Percentiles rank a stretch among this genome's conserved stretches.
phyloP scores from a whole-genome alignment of 2,888 invertebrate species.

The Ctenicera cuprea region DNA sequence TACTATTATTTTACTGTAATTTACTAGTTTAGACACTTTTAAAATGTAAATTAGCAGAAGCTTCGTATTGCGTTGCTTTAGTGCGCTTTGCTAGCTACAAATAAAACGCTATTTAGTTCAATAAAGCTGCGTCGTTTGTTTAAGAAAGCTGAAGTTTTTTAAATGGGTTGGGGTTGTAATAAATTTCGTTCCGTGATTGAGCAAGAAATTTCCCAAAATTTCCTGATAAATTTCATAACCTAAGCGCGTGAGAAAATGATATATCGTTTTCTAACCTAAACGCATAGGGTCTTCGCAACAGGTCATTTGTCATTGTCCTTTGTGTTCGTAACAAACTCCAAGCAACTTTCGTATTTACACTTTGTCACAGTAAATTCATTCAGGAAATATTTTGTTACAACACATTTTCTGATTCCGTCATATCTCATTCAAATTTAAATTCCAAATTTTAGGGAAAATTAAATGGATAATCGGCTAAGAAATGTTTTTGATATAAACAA shows the following conservation, averaged over 20 bases:
- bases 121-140: too few species aligned
- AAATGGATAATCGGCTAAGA: too few species aligned
- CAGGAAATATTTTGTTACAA: background rate
- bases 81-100: too few species aligned
- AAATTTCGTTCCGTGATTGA: slow-evolving; percentile 10
- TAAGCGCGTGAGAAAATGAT: slow-evolving; percentile 19
- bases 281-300: slow-evolving; percentile 9
- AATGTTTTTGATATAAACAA: too few species aligned
- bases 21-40: too few species aligned
- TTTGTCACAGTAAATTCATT: slow-evolving; percentile 1
- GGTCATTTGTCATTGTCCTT: slow-evolving; percentile 32
- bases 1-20: too few species aligned
- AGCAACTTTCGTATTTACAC: slow-evolving; percentile 21
- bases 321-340: slow-evolving; percentile 21
- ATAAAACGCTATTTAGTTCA: too few species aligned
- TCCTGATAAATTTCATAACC: slow-evolving; percentile 21
- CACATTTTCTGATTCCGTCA: too few species aligned
- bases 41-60: too few species aligned
- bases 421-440: too few species aligned
- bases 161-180: background rate
- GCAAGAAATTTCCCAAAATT: slow-evolving; percentile 3
- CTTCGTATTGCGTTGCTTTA: too few species aligned
- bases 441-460: too few species aligned
- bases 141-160: background rate
- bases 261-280: slow-evolving; percentile 34